A percentile compares a stretch with the other conserved stretches of the same genome.
phyloP scores from a whole-genome alignment of 2,888 invertebrate species.

The Cheilosia grossa region DNA sequence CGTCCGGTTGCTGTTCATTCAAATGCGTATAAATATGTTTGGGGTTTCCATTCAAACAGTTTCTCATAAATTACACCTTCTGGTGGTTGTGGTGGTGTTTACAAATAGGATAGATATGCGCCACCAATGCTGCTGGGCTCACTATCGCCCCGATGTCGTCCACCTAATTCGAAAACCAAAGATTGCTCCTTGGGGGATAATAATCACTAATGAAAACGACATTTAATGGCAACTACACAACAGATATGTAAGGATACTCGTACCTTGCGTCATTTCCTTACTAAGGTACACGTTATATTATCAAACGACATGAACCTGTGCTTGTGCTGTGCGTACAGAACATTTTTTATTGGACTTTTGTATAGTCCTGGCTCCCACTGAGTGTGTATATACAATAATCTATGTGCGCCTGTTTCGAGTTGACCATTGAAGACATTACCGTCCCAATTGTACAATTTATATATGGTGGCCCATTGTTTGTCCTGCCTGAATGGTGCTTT shows the following conservation, averaged over 20 bases:
- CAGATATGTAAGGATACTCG: slow-evolving; percentile 57
- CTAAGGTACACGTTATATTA: slow-evolving; percentile 71
- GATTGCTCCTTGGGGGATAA: slow-evolving; percentile 74
- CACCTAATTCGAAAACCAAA: slow-evolving; percentile 74
- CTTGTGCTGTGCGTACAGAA: slow-evolving; percentile 40
- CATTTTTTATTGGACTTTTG: slow-evolving; percentile 64
- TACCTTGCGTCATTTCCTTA: slow-evolving; percentile 75
- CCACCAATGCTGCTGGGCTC: slow-evolving; percentile 16
- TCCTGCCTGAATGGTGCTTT: slow-evolving; percentile 60
- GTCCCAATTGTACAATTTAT: slow-evolving; percentile 70
- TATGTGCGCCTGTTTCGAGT: slow-evolving; percentile 18
- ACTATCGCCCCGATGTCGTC: slow-evolving; percentile 60
- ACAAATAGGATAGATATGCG: slow-evolving; percentile 43
- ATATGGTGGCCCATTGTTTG: slow-evolving; percentile 61
- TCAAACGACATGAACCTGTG: slow-evolving; percentile 52
- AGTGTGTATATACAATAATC: not conserved
- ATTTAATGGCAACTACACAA: slow-evolving; percentile 70
- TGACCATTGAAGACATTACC: slow-evolving; percentile 68
- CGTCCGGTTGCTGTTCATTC: slow-evolving; percentile 54
- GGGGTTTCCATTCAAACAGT: slow-evolving; percentile 63
- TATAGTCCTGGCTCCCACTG: slow-evolving; percentile 7
- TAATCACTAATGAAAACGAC: slow-evolving; percentile 75
- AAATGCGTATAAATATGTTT: slow-evolving; percentile 11
- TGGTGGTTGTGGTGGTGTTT: slow-evolving; percentile 42
- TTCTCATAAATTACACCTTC: slow-evolving; percentile 70